These are phyloP conservation scores for Petaurus breviceps DNA, from an alignment of 2,113 vertebrate genomes.

Conservation along the genomic window DNA sequence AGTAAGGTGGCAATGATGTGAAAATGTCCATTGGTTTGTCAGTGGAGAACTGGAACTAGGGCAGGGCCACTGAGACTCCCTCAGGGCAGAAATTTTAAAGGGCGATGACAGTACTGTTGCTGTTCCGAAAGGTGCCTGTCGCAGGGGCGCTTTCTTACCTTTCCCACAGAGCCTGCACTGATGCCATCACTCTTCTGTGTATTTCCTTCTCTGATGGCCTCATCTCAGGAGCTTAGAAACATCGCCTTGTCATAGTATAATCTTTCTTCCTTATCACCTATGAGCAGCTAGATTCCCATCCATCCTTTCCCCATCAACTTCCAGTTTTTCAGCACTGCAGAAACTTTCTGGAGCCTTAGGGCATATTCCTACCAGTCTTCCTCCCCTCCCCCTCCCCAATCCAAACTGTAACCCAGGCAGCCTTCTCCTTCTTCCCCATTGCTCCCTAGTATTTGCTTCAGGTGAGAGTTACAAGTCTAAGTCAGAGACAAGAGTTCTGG, in stretches of 20 bases:
- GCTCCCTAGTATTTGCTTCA: conserved; percentile 10
- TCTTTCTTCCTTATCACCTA: not conserved
- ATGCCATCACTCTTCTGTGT: not conserved
- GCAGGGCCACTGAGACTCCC: not conserved
- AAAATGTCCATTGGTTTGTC: not conserved
- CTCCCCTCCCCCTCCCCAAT: not conserved
- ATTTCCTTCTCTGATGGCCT: not conserved
- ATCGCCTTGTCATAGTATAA: not conserved
- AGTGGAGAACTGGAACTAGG: not conserved
- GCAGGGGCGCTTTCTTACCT: too few species aligned
- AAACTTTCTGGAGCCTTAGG: not conserved
- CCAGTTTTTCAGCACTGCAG: not conserved
- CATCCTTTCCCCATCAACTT: not conserved
- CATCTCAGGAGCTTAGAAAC: not conserved
- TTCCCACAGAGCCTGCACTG: not conserved
- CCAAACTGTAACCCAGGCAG: not conserved
- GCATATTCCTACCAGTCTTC: not conserved
- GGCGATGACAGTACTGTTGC: not conserved
- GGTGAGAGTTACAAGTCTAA: not conserved
- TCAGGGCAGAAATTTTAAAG: not conserved
- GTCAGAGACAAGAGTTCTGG: not conserved
- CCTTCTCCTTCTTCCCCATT: not conserved
- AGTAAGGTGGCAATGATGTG: not conserved
- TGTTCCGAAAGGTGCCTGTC: not conserved
- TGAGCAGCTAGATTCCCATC: not conserved